phyloP scores from a whole-genome alignment of 2,797 vertebrate genomes.

The Salarias fasciatus region DNA sequence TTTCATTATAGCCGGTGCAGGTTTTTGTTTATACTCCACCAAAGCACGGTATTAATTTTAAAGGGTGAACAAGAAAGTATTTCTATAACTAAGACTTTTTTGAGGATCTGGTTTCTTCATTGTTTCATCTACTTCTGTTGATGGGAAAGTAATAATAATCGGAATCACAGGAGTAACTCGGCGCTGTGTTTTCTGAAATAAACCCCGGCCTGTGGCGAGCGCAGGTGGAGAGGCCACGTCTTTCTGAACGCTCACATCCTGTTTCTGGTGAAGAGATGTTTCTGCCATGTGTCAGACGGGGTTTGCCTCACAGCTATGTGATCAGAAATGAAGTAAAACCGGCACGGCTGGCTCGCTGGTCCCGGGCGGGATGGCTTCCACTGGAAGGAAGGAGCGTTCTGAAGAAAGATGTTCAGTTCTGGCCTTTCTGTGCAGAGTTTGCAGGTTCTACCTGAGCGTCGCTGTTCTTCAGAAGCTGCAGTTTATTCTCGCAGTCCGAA shows the following conservation, averaged over 20 bases:
- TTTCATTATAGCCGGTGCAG: conserved; percentile 1
- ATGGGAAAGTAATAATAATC: too few relatives aligned
- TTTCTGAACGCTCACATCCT: conserved; percentile 13
- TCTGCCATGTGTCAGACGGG: conserved; percentile 43
- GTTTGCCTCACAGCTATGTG: conserved; percentile 16
- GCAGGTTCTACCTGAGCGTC: too few relatives aligned
- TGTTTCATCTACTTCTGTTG: not conserved
- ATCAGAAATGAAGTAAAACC: conserved; percentile 45
- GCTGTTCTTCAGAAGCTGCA: too few relatives aligned
- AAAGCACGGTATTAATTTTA: not conserved
- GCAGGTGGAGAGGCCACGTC: not conserved
- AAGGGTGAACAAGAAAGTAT: not conserved
- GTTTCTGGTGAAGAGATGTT: conserved; percentile 29
- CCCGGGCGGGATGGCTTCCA: too few relatives aligned
- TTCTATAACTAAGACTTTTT: not conserved
- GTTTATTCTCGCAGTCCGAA: too few relatives aligned
- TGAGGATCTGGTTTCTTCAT: not conserved
- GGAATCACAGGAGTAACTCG: too few relatives aligned
- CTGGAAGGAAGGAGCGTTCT: too few relatives aligned
- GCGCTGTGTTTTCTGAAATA: too few relatives aligned
- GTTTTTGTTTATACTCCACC: not conserved
- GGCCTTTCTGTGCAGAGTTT: too few relatives aligned
- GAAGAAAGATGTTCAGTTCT: too few relatives aligned
- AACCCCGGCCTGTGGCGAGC: conserved; percentile 36
- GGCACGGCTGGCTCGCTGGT: conserved; percentile 55